Evolutionary conservation across 1,140 invertebrate genomes (phyloP).

Genomic region (Trinorchestia longiramus): DNA sequence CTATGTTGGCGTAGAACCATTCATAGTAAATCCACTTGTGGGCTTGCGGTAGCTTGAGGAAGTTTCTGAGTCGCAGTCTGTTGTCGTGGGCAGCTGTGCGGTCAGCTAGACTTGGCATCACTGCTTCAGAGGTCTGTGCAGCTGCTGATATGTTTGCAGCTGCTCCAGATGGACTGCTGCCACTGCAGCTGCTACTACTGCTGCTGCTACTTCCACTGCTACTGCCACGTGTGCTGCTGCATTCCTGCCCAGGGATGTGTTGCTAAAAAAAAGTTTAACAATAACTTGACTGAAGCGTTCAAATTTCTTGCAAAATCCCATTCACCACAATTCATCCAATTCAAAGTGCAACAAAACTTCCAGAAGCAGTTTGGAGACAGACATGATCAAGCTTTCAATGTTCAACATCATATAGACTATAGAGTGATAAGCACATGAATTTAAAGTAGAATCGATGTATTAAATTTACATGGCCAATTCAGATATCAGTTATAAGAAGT

Average conservation of each 20-base stretch:
- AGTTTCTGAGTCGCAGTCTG: constrained; percentile 89
- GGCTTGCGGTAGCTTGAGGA: constrained; percentile 98
- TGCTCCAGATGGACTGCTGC: not conserved
- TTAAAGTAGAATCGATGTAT: too few species aligned
- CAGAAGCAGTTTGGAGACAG: too few species aligned
- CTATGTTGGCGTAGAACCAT: constrained; percentile 99
- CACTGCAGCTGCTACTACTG: not conserved
- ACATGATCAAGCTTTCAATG: too few species aligned
- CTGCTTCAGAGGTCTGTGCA: not conserved
- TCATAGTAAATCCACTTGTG: constrained; percentile 99
- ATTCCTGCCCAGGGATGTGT: not conserved
- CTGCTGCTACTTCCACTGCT: constrained; percentile 12
- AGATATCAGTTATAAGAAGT: too few species aligned
- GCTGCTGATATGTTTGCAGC: not conserved
- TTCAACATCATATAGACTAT: too few species aligned
- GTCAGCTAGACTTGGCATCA: constrained; percentile 67
- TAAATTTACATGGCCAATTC: too few species aligned
- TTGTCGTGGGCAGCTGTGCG: constrained; percentile 87
- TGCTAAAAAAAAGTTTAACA: too few species aligned
- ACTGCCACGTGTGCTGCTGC: not conserved
- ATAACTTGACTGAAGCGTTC: too few species aligned
- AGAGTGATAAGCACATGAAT: too few species aligned
- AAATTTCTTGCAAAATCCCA: too few species aligned
- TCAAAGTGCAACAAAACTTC: too few species aligned
- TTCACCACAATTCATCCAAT: too few species aligned